A percentile compares a stretch with the other conserved stretches of the same genome.
These are phyloP conservation scores for Streptopelia turtur DNA, from an alignment of 2,797 vertebrate genomes.

Conservation along the genomic window DNA sequence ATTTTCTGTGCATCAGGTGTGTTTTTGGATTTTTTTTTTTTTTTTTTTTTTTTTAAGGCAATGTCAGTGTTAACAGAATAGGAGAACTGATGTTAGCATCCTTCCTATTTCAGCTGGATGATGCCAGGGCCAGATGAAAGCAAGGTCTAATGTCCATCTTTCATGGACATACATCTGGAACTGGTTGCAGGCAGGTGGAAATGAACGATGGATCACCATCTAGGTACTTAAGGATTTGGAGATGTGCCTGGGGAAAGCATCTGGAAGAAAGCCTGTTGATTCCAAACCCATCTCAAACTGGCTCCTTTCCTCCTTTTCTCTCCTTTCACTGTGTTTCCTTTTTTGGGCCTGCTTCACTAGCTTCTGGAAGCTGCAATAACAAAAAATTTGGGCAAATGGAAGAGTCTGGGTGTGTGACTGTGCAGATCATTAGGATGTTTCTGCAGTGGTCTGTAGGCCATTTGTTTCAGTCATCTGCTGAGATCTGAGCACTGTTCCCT, in stretches of 20 bases:
- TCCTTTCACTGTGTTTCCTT: not conserved
- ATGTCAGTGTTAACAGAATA: not conserved
- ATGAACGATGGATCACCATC: not conserved
- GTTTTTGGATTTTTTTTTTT: not conserved
- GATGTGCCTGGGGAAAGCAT: not conserved
- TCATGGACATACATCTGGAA: not conserved
- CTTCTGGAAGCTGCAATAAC: not conserved
- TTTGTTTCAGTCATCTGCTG: not conserved
- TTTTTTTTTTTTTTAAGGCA: not conserved
- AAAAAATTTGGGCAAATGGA: not conserved
- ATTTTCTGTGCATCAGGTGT: not conserved
- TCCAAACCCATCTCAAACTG: not conserved
- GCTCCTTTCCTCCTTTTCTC: not conserved
- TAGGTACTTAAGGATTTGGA: not conserved
- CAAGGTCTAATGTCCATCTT: not conserved
- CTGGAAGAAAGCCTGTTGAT: not conserved
- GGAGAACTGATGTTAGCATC: not conserved
- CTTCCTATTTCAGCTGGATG: not conserved
- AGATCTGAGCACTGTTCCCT: not conserved
- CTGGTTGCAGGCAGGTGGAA: not conserved
- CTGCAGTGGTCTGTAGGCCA: not conserved
- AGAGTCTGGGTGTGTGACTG: not conserved
- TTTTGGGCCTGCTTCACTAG: not conserved
- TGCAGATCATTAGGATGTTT: not conserved
- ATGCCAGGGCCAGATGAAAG: not conserved